A percentile compares a stretch with the other conserved stretches of the same genome.
phyloP scores from a whole-genome alignment of 92 coral and sea anemone species.

The Umimayanthus kanabou region DNA sequence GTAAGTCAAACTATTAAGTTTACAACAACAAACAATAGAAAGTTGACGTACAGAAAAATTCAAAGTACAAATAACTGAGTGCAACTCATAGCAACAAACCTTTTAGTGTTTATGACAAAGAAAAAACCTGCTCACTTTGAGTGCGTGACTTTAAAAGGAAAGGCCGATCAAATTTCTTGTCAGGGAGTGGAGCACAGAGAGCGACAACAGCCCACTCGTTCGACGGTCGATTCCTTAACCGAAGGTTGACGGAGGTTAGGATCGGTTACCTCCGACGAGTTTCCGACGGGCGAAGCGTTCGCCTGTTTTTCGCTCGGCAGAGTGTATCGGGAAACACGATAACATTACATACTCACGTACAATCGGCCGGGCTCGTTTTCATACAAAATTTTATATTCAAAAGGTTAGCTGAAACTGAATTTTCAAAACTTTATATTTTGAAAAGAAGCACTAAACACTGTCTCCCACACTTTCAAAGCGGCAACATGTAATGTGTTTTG shows the following conservation, averaged over 20 bases:
- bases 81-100: too few relatives aligned
- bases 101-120: background rate
- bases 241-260: background rate
- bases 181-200: slow-evolving; percentile 32
- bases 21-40: too few relatives aligned
- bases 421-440: too few relatives aligned
- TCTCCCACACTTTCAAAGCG: background rate
- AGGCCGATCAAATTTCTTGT: background rate
- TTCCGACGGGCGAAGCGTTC: slow-evolving; percentile 26
- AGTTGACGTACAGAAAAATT: too few relatives aligned
- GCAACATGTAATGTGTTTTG: background rate
- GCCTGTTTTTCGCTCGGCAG: background rate
- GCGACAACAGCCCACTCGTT: background rate
- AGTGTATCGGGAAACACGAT: too few relatives aligned
- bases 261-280: slow-evolving; percentile 12
- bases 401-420: too few relatives aligned
- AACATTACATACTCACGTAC: background rate
- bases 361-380: background rate
- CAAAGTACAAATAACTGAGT: too few relatives aligned
- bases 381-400: background rate
- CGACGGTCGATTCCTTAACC: background rate
- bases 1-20: too few relatives aligned
- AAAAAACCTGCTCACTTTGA: background rate
- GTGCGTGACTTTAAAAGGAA: slow-evolving; percentile 9
- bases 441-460: background rate